phyloP scores from a whole-genome alignment of 2,113 vertebrate genomes.

The Phainopepla nitens region DNA sequence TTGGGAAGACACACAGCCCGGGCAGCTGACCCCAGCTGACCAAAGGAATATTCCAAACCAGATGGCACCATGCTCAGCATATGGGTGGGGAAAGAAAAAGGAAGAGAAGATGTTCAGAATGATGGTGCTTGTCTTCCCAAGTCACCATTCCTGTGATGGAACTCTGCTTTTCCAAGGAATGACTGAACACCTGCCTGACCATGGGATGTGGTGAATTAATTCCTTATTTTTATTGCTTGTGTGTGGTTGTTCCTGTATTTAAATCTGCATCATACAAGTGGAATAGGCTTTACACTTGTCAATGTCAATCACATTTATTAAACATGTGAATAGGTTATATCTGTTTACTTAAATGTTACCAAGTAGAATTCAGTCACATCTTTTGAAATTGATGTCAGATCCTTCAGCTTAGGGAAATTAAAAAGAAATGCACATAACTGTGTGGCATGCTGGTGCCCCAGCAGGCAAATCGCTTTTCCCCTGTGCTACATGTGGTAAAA shows the following conservation, averaged over 20 bases:
- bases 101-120: not conserved
- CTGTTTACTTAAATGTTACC: not conserved
- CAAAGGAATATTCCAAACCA: not conserved
- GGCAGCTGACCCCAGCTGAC: not conserved
- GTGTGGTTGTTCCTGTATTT: not conserved
- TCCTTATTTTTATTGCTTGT: not conserved
- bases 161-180: not conserved
- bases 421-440: not conserved
- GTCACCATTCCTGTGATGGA: accelerated
- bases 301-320: not conserved
- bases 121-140: not conserved
- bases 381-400: not conserved
- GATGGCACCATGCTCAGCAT: not conserved
- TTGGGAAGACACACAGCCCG: not conserved
- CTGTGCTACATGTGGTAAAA: not conserved
- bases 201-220: not conserved
- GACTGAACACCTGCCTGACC: not conserved
- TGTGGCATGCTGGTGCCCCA: not conserved
- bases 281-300: not conserved
- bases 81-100: not conserved
- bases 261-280: not conserved
- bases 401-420: not conserved
- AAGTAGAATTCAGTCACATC: not conserved
- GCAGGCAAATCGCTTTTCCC: not conserved
- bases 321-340: not conserved